Evolutionary conservation across 2,797 vertebrate species (phyloP), one percentile per base, ranked within the genome.

Genomic region (Chelonia mydas): DNA sequence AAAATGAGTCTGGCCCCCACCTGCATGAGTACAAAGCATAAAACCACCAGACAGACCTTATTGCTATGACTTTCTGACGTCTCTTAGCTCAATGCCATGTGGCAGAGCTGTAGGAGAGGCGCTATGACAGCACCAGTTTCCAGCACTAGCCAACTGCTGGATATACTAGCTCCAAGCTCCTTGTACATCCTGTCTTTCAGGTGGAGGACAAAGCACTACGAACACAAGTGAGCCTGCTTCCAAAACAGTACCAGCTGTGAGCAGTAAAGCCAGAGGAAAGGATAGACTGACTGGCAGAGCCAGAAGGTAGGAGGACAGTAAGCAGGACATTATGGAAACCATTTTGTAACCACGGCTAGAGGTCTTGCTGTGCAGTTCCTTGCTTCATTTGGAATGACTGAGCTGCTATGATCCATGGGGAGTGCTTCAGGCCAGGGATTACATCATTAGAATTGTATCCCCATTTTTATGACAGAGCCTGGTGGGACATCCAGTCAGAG

Each of bases 211-310:
- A 83, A 94, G 96, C 51, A 97, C 98, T 91, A 98, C 95, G 88
- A 97, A 92, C 8, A 84, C 92, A 89, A 96, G 98, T 97, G 98
- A 99, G 80, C 97, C 98, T 92, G 97, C 97, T 78, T 89, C 96
- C 2, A 98, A 98, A 87, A 97, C 97, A 77, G 97, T 99, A 7
- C 97, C 97, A 3, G 98, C 98, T 86, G 98, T 98, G 95, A 98
- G 99, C 98, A 99, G 99, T 92, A 99, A 99, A 97, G 99, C 99
- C 84, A 99, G 98, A 98, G 99, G 99, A 90, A 99, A 98, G 97
- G 99, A 99, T 95, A 99, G 99, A 81, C 98, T 99, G 98, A 99
- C 99, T 0, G 99, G 99, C 93, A 99, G 99, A 98, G 99, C 99
- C 94, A 98, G 99, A 95, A 99, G 99, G 99, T 99, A 97, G 97